These are phyloP conservation scores for Brenthis ino DNA, from an alignment of 2,888 invertebrate genomes.

Conservation along the genomic window DNA sequence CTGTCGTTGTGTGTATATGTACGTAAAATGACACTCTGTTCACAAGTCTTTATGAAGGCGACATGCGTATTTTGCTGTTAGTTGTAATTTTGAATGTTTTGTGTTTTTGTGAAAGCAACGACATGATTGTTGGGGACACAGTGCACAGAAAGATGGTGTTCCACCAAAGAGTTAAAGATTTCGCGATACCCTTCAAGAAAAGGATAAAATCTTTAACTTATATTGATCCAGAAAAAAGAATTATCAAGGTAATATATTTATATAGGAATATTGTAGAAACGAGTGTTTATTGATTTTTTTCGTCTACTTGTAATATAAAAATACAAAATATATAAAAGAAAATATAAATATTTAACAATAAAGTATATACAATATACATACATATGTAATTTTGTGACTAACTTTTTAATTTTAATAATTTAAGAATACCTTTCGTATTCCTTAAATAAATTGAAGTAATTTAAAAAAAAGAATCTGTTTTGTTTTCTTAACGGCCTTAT, in stretches of 20 bases:
- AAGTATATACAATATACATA: no score
- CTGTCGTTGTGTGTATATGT: constrained; percentile 40
- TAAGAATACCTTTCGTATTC: no score
- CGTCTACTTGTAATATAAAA: no score
- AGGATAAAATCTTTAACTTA: constrained; percentile 66
- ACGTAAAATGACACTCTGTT: constrained; percentile 41
- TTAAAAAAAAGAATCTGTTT: no score
- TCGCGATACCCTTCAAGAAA: constrained; percentile 76
- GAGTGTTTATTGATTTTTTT: no score
- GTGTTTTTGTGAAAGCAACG: constrained; percentile 58
- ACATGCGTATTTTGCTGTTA: constrained; percentile 64
- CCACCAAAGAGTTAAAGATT: constrained; percentile 74
- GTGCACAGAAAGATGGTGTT: constrained; percentile 78
- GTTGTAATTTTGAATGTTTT: constrained; percentile 51
- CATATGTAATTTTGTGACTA: no score
- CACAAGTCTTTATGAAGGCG: constrained; percentile 48
- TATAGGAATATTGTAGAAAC: no score
- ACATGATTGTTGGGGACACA: constrained; percentile 75
- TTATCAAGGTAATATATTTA: constrained; percentile 60
- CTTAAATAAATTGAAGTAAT: no score
- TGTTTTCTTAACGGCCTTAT: no score
- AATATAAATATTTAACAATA: no score
- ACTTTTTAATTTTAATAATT: no score
- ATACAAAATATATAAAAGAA: no score
- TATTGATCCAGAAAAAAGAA: constrained; percentile 68